phyloP scores from a whole-genome alignment of 2,797 vertebrate species.

The Cossypha niveicapilla region DNA sequence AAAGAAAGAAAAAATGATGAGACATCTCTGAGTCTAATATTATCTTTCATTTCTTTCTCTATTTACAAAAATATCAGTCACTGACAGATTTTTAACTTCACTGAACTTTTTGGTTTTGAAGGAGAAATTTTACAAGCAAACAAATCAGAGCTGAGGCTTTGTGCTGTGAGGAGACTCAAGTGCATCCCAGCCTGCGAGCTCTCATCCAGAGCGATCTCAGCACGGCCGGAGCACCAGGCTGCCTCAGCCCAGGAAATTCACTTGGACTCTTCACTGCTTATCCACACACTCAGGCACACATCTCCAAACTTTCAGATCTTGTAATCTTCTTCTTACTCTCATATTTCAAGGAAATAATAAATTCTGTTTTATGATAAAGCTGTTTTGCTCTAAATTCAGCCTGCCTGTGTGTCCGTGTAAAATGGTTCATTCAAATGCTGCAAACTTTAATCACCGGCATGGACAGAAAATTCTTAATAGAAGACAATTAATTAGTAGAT shows the following conservation, averaged over 20 bases:
- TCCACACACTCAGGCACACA: neutral
- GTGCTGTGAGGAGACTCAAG: neutral
- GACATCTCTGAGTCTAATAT: neutral
- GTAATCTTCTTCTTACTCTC: neutral
- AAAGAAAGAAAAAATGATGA: neutral
- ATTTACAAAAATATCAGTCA: neutral
- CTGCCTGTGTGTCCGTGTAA: neutral
- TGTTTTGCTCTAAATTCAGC: neutral
- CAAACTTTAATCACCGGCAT: neutral
- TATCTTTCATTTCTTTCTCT: neutral
- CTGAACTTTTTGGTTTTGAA: neutral
- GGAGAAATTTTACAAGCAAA: neutral
- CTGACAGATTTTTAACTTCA: neutral
- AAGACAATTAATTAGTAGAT: neutral
- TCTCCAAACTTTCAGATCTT: neutral
- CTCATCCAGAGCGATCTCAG: neutral
- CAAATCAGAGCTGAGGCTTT: neutral
- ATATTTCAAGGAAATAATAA: neutral
- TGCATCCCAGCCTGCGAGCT: neutral
- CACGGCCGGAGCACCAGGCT: neutral
- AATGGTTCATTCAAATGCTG: neutral
- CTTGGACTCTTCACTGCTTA: neutral
- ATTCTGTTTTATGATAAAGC: neutral
- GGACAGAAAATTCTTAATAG: neutral
- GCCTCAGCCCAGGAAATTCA: neutral